Evolutionary conservation across 2,113 vertebrate genomes (phyloP), one percentile per base, ranked within the genome.

Genomic region (Podarcis raffonei): DNA sequence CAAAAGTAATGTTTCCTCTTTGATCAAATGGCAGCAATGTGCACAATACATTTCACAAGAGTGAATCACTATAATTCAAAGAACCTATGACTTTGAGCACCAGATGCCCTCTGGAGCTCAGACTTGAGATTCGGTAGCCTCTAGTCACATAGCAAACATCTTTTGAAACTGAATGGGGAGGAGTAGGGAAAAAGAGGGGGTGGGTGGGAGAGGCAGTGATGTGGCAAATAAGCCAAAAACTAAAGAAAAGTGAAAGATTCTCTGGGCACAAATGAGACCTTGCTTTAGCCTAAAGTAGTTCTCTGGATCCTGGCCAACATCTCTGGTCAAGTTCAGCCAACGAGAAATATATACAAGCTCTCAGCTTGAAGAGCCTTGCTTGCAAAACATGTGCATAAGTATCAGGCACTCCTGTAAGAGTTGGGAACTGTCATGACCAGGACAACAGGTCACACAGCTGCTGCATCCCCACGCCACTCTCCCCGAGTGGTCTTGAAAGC

Each of bases 1-100:
- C 39, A 48, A 71, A 90, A 69, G 53, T 65, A 20, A 3, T 37
- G 18, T 23, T 85, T 92, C 90, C 42, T 22, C 79, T 86, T 68
- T 66, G 23, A 89, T 53, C 6, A 84, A 88, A 92, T 25, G 78
- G 3, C 68, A 87, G 77, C 88, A 90, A 68, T 32, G 84, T 27
- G n/a, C 69, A 3, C 1, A 53, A 85, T 13, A 9, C 39, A n/a
- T n/a, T 74, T 5, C 16, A 66, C 22, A 11, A 77, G 22, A 42
- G 75, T 77, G 37, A 77, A 77, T 48, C 8, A 27, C 11, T 42
- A 39, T 3, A 18, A 76, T 76, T 20, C 8, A n/a, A 48, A 77
- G 37, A 77, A 42, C 18, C 48, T 53, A 11, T 53, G 48, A 53
- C 48, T 53, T 53, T 53, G 48, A 48, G 39, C 20, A 27, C 23